Conservation (phyloP, 2,797 vertebrate species). For the Rhabdomys pumilio region DNA sequence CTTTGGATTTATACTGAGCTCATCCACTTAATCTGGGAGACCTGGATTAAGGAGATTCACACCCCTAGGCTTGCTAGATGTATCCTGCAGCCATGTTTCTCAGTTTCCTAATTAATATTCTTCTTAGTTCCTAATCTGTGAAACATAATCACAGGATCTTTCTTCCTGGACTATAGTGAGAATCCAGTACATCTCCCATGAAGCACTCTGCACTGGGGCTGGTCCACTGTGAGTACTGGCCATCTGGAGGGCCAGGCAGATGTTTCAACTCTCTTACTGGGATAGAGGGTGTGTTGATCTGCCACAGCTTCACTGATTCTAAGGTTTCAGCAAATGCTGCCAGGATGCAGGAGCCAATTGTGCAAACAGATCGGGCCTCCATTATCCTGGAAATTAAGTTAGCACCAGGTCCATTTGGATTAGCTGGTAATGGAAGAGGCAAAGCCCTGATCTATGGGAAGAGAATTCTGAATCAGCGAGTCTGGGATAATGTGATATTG, state of each 20-base stretch:
- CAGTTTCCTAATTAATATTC: not conserved
- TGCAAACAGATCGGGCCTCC: conserved; percentile 56
- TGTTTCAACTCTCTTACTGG: not conserved
- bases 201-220: not conserved
- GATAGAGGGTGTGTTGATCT: not conserved
- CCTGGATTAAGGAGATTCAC: not conserved
- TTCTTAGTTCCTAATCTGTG: not conserved
- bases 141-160: not conserved
- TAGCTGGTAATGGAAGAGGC: conserved; percentile 77
- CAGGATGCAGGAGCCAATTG: conserved; percentile 42
- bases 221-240: not conserved
- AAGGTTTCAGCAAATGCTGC: conserved; percentile 75
- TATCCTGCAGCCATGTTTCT: not conserved
- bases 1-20: not conserved
- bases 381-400: conserved; percentile 80
- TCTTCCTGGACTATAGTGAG: not conserved
- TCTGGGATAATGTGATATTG: conserved; percentile 67
- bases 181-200: accelerated
- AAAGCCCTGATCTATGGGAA: conserved; percentile 73
- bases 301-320: not conserved
- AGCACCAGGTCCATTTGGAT: conserved; percentile 79
- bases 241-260: not conserved
- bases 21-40: not conserved
- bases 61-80: not conserved
- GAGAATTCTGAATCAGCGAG: conserved; percentile 76